Evolutionary conservation across 2,113 vertebrate species (phyloP).

Genomic region (Irena cyanogastra): DNA sequence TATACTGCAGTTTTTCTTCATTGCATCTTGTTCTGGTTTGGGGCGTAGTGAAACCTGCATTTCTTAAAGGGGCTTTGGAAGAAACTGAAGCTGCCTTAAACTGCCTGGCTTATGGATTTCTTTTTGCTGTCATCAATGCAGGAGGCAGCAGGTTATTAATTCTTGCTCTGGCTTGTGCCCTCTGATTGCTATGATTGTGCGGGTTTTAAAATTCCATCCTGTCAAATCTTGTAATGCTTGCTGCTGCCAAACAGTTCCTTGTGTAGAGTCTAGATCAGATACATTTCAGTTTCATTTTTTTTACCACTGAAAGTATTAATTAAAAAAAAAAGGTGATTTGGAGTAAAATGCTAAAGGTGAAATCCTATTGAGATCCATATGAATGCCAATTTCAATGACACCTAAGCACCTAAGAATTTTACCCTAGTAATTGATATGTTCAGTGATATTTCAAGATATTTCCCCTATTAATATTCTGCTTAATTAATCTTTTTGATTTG

Average conservation of each 20-base stretch:
- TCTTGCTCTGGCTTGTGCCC: neutral
- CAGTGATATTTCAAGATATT: neutral
- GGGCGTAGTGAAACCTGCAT: neutral
- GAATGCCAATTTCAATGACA: neutral
- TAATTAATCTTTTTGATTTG: neutral
- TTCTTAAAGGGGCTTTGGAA: neutral
- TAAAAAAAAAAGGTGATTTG: neutral
- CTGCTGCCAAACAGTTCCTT: conserved; percentile 5
- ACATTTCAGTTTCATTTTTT: neutral
- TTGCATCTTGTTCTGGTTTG: neutral
- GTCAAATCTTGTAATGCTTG: conserved; percentile 16
- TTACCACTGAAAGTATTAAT: neutral
- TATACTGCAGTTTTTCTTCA: neutral
- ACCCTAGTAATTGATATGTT: neutral
- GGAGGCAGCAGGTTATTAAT: conserved; percentile 50
- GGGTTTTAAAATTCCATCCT: conserved; percentile 55
- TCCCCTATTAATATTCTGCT: neutral
- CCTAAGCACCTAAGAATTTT: neutral
- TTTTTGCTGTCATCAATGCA: conserved; percentile 22
- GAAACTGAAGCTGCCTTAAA: neutral
- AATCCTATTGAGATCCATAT: neutral
- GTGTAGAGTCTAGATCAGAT: conserved; percentile 22
- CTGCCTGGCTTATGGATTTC: conserved; percentile 34
- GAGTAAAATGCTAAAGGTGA: neutral
- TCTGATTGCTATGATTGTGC: conserved; percentile 44